Evolutionary conservation across 37 sponge, comb jelly and placozoan species (phyloP), one percentile per base, ranked within the genome.

Genomic region (Aplysina aerophoba): DNA sequence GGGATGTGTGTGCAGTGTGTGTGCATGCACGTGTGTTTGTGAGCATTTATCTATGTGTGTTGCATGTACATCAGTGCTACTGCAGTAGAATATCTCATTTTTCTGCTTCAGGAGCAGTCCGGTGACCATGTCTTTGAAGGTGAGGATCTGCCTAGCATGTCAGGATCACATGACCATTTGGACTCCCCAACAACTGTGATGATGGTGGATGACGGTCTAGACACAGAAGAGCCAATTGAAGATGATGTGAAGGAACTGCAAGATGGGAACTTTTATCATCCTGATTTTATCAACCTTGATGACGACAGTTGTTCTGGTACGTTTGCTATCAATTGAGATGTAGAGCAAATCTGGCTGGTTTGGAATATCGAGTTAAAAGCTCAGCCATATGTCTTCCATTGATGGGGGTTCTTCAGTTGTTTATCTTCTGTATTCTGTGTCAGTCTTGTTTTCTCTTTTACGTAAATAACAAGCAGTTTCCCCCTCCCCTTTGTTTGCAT

Each of bases 191-290:
- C 78, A 20, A 15, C 38, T 19, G 22, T 75, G n/a, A 36, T 36
- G 53, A 19, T 75, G 78, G 78, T 24, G 2, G 78, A 75, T 41
- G 78, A 50, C 14, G 78, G 37, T 30, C 6, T 75, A 36, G 78
- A 75, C 25, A 14, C 25, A 16, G 78, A 75, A 25, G 78, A 75
- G 54, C 78, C 41, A 24, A 75, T 75, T 24, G 78, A 50, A 75
- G 78, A 75, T 75, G 78, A 75, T 36, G 78, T 75, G 14, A 36
- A 36, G 21, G 44, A 50, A 25, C 54, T 50, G 24, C 54, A 75
- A 25, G 78, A 75, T 41, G 78, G 78, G 54, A 75, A 75, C 25
- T 75, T 25, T 25, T 75, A 75, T 41, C 78, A 75, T 40, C 78
- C 78, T 24, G 78, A 75, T 75, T 75, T 39, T 41, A 50, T 75